Evolutionary conservation across 2,113 vertebrate genomes (phyloP).

Genomic region (Zapornia atra): DNA sequence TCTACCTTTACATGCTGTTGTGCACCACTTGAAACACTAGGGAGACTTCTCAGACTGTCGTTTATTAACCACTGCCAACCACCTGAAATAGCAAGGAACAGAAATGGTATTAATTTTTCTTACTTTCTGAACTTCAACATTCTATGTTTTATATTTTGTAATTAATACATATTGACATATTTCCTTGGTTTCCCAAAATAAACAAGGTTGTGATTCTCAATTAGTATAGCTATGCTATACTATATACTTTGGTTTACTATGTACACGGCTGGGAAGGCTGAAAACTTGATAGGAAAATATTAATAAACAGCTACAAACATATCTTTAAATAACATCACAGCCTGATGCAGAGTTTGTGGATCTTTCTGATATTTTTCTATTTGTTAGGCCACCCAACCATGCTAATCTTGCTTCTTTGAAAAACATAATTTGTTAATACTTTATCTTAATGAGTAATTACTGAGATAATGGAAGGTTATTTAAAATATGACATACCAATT

Average conservation of each 20-base stretch:
- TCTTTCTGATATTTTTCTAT: background rate
- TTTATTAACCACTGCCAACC: constrained; percentile 91
- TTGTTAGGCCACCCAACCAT: background rate
- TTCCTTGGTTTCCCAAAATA: background rate
- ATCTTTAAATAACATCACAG: background rate
- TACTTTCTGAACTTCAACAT: background rate
- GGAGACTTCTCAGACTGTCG: constrained; percentile 85
- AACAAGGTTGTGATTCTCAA: background rate
- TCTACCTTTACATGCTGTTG: constrained; percentile 84
- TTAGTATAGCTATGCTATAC: background rate
- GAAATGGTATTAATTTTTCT: background rate
- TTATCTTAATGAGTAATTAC: background rate
- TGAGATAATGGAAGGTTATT: background rate
- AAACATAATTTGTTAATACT: background rate
- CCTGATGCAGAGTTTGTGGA: background rate
- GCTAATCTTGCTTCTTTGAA: background rate
- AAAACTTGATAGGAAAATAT: background rate
- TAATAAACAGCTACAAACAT: background rate
- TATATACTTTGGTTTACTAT: background rate
- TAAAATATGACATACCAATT: constrained; percentile 75
- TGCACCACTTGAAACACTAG: constrained; percentile 76
- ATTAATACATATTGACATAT: rapidly evolving
- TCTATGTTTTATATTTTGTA: background rate
- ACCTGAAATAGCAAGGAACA: constrained; percentile 66
- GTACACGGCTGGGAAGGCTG: background rate